phyloP scores from a whole-genome alignment of 2,888 invertebrate species.

The Hirudinaria manillensis region DNA sequence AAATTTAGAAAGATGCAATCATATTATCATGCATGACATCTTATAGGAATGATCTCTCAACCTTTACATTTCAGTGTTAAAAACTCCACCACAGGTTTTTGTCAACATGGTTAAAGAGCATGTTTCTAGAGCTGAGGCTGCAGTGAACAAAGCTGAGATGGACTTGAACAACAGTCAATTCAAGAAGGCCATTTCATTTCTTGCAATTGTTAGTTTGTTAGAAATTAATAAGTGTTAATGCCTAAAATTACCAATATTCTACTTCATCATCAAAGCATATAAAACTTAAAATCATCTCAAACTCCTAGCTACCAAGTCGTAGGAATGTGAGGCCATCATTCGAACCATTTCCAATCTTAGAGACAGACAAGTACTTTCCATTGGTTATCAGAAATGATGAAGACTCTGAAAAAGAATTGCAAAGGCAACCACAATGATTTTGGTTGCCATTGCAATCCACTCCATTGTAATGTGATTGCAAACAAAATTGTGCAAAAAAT shows the following conservation, averaged over 20 bases:
- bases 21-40: no score
- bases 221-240: background rate
- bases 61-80: no score
- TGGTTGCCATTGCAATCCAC: no score
- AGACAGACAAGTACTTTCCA: background rate
- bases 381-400: background rate
- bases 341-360: conserved; percentile 8
- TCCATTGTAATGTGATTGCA: no score
- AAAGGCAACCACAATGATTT: no score
- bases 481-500: no score
- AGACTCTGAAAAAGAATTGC: background rate
- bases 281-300: no score
- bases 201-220: conserved; percentile 1
- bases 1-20: no score
- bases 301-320: background rate
- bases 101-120: conserved; percentile 26
- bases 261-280: background rate
- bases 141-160: conserved; percentile 26
- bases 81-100: conserved; percentile 17
- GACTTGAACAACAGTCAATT: conserved; percentile 25
- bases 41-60: no score
- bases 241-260: background rate
- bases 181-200: conserved; percentile 28
- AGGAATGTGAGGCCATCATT: background rate
- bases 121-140: conserved; percentile 19